Conservation (phyloP, 2,113 vertebrate species). For the Nestor notabilis region DNA sequence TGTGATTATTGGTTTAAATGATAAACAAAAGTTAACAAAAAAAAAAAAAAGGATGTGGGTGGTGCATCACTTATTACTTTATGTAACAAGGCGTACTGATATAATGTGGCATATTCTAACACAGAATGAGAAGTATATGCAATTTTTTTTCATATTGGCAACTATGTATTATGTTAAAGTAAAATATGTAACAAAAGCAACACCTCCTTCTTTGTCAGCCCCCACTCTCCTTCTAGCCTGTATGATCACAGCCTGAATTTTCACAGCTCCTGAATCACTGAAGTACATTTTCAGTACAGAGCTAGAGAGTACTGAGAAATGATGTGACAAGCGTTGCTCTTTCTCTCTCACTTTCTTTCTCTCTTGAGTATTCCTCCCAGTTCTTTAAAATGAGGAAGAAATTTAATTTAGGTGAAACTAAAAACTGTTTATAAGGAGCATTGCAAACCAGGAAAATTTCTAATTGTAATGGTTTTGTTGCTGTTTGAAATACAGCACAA, state of each 20-base stretch:
- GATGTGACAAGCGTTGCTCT: neutral
- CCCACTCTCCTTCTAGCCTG: neutral
- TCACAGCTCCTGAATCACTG: neutral
- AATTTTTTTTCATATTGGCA: neutral
- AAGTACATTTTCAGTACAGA: neutral
- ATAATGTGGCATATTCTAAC: neutral
- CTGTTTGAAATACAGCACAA: neutral
- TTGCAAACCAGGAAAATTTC: neutral
- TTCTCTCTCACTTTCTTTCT: neutral
- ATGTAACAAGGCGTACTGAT: neutral
- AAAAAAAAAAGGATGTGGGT: neutral
- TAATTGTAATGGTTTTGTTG: neutral
- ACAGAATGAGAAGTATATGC: neutral
- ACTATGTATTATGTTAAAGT: neutral
- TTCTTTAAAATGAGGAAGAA: neutral
- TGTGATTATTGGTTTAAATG: conserved; percentile 45
- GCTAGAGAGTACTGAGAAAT: neutral
- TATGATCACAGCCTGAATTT: conserved; percentile 6
- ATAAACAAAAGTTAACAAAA: conserved; percentile 14
- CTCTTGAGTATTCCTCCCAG: neutral
- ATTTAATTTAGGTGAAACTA: neutral
- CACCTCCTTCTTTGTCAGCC: neutral
- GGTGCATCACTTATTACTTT: neutral
- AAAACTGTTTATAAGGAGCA: neutral
- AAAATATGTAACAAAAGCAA: conserved; percentile 16